A percentile compares a stretch with the other conserved stretches of the same genome.
These are phyloP conservation scores for Scrobipalpa atriplicella DNA, from an alignment of 2,888 invertebrate species.

Conservation along the genomic window DNA sequence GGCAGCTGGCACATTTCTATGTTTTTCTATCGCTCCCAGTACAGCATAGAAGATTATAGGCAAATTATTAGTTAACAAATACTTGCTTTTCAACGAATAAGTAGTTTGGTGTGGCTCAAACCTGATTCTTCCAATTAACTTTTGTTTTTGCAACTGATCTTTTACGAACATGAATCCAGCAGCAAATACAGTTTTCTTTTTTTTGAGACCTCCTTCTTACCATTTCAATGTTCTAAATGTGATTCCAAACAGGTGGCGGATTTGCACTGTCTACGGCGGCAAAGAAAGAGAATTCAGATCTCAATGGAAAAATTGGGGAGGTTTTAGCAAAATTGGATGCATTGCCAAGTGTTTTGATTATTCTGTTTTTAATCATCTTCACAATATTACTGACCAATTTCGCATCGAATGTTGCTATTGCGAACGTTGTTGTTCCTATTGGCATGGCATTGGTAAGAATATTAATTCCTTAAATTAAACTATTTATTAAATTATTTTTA, in stretches of 20 bases:
- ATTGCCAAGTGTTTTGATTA: conserved; percentile 45
- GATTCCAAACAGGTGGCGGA: conserved; percentile 58
- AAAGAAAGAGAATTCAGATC: conserved; percentile 42
- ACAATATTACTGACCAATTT: conserved; percentile 65
- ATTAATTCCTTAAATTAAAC: too few species aligned
- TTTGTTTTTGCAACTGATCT: too few species aligned
- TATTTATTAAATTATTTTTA: too few species aligned
- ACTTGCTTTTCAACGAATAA: too few species aligned
- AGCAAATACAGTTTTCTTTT: neutral
- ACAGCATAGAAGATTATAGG: too few species aligned
- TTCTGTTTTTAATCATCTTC: conserved; percentile 53
- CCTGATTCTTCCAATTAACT: too few species aligned
- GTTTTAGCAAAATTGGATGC: conserved; percentile 39
- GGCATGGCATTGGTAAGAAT: conserved; percentile 65
- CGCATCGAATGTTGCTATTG: conserved; percentile 69
- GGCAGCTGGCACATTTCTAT: too few species aligned
- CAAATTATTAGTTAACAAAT: too few species aligned
- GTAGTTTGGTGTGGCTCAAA: too few species aligned
- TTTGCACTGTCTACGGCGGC: conserved; percentile 61
- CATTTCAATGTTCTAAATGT: neutral
- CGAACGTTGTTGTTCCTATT: conserved; percentile 64
- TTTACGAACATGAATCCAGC: too few species aligned
- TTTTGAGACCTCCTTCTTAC: neutral
- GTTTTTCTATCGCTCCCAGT: too few species aligned
- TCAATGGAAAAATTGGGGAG: conserved; percentile 58